Percentiles rank a stretch among this genome's conserved stretches.
Evolutionary conservation across 2,888 invertebrate species (phyloP).

Genomic region (Nemoura dubitans): DNA sequence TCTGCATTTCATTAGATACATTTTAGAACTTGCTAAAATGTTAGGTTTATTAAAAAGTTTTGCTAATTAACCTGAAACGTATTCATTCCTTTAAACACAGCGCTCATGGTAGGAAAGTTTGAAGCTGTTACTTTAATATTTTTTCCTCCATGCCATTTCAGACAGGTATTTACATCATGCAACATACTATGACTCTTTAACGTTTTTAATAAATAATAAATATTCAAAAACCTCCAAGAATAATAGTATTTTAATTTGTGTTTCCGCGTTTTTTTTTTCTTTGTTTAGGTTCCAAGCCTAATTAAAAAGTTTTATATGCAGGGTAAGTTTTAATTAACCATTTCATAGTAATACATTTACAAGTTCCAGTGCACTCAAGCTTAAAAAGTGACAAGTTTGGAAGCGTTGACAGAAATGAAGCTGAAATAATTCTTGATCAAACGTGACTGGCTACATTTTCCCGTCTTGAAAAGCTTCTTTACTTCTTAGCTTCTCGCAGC

Average conservation of each 20-base stretch:
- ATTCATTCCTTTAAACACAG: not conserved
- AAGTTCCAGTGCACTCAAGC: not conserved
- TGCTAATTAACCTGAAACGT: not conserved
- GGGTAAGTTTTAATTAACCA: conserved; percentile 14
- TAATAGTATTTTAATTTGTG: conserved; percentile 5
- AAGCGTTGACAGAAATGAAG: not conserved
- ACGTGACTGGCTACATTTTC: too few species aligned
- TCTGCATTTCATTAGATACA: not conserved
- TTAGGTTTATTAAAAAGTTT: not conserved
- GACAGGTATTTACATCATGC: not conserved
- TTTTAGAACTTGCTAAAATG: not conserved
- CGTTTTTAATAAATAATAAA: not conserved
- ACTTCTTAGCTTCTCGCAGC: too few species aligned
- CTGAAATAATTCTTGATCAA: too few species aligned
- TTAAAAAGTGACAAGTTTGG: not conserved
- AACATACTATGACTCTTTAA: not conserved
- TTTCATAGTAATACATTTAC: not conserved
- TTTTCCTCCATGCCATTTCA: not conserved
- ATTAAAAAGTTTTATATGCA: conserved; percentile 27
- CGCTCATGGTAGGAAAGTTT: not conserved
- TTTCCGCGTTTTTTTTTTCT: not conserved
- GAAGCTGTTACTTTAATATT: not conserved
- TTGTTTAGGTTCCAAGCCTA: not conserved
- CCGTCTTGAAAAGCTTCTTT: too few species aligned
- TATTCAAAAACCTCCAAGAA: not conserved